Percentiles rank a stretch among this genome's conserved stretches.
phyloP scores from a whole-genome alignment of 2,113 vertebrate genomes.

The Perca flavescens region DNA sequence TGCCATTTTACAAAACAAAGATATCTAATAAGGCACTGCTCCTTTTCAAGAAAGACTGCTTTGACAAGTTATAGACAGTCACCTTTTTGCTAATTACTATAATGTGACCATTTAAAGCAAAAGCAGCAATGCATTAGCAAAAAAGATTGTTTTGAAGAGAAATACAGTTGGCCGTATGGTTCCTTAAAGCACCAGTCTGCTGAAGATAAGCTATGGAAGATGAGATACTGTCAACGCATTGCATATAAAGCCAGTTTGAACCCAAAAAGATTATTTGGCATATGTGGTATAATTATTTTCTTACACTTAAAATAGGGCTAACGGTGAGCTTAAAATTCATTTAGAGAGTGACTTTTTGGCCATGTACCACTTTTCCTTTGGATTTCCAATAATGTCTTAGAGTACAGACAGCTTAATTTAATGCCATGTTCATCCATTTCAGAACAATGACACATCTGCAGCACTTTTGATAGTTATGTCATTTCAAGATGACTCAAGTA shows the following conservation, averaged over 20 bases:
- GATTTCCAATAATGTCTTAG: slow-evolving; percentile 31
- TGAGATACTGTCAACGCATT: slow-evolving; percentile 3
- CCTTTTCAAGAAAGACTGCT: not conserved
- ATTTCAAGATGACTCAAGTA: slow-evolving; percentile 52
- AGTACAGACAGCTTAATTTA: slow-evolving; percentile 51
- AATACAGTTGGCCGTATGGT: not conserved
- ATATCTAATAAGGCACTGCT: not conserved
- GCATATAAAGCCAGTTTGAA: slow-evolving; percentile 6
- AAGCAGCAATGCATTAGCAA: not conserved
- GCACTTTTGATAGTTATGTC: slow-evolving; percentile 28
- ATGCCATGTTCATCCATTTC: slow-evolving; percentile 30
- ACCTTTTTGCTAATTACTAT: not conserved
- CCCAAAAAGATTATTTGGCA: slow-evolving; percentile 1
- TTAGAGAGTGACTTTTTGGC: slow-evolving; percentile 45
- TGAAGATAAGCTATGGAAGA: not conserved
- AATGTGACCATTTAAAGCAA: not conserved
- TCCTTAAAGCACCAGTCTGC: not conserved
- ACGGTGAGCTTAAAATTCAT: slow-evolving; percentile 20
- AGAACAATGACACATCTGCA: slow-evolving; percentile 42
- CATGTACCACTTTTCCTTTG: slow-evolving; percentile 14
- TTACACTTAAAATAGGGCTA: slow-evolving; percentile 12
- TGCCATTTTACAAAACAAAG: slow-evolving; percentile 16
- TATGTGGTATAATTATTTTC: not conserved
- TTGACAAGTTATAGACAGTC: not conserved
- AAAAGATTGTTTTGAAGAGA: not conserved